These are phyloP conservation scores for Manacus vitellinus DNA, from an alignment of 2,113 vertebrate species.

Conservation along the genomic window DNA sequence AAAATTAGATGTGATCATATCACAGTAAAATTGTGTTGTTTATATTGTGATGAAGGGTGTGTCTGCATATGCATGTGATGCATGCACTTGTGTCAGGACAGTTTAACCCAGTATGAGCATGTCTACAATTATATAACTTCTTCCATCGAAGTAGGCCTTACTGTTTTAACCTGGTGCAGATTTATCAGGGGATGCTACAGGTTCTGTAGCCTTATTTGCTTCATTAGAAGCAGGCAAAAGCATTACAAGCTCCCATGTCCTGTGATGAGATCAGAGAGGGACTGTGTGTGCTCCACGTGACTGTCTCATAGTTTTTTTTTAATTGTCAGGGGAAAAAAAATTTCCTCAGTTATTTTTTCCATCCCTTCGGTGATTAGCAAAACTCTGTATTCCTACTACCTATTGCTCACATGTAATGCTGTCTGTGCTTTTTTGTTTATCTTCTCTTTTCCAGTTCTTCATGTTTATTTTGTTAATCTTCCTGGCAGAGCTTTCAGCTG, in stretches of 20 bases:
- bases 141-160: neutral
- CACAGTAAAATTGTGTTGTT: neutral
- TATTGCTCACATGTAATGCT: neutral
- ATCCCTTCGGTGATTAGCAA: neutral
- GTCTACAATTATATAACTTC: neutral
- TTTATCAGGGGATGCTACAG: fast-evolving
- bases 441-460: slow-evolving; percentile 85
- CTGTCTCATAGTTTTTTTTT: neutral
- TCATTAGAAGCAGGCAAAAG: neutral
- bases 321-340: neutral
- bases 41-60: neutral
- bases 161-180: neutral
- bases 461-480: slow-evolving; percentile 95
- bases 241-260: neutral
- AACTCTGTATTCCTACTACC: neutral
- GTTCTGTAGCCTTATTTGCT: neutral
- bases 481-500: slow-evolving; percentile 90
- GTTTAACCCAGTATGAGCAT: neutral
- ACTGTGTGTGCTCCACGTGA: neutral
- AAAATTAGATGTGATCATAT: neutral
- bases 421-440: neutral
- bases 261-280: neutral
- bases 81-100: neutral
- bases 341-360: neutral
- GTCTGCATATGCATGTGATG: neutral